These are phyloP conservation scores for Trachemys scripta DNA, from an alignment of 2,113 vertebrate genomes.

Conservation along the genomic window DNA sequence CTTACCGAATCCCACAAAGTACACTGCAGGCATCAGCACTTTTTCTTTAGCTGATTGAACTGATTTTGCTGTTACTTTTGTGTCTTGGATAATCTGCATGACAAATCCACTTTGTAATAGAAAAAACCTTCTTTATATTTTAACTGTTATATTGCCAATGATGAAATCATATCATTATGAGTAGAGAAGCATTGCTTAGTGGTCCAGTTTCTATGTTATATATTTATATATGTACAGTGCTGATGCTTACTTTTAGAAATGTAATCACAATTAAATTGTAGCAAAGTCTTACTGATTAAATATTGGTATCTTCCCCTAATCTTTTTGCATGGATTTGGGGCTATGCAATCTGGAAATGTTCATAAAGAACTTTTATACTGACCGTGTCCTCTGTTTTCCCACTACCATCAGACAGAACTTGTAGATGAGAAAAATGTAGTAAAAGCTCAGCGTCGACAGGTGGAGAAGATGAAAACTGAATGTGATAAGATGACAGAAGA, in stretches of 20 bases:
- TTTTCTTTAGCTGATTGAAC: not conserved
- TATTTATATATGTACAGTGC: not conserved
- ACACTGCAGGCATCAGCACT: not conserved
- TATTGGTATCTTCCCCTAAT: not conserved
- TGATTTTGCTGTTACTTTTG: not conserved
- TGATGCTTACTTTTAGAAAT: not conserved
- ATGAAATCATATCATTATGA: not conserved
- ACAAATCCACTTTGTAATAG: not conserved
- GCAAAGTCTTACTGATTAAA: not conserved
- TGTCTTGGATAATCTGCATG: not conserved
- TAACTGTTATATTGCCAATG: not conserved
- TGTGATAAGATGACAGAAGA: slow-evolving; percentile 89
- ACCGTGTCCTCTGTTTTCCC: slow-evolving; percentile 12
- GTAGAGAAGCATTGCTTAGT: not conserved
- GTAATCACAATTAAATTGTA: not conserved
- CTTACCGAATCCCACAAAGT: not conserved
- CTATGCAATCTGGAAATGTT: not conserved
- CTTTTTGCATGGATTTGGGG: not conserved
- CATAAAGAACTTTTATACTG: not conserved
- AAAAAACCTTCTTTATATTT: not conserved
- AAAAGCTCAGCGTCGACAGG: slow-evolving; percentile 82
- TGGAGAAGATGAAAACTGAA: slow-evolving; percentile 91
- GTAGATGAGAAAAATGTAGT: slow-evolving; percentile 84
- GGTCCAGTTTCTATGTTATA: not conserved
- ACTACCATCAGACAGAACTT: slow-evolving; percentile 83